Conservation (phyloP, 2,113 vertebrate genomes). For the Cochlearius cochlearius region DNA sequence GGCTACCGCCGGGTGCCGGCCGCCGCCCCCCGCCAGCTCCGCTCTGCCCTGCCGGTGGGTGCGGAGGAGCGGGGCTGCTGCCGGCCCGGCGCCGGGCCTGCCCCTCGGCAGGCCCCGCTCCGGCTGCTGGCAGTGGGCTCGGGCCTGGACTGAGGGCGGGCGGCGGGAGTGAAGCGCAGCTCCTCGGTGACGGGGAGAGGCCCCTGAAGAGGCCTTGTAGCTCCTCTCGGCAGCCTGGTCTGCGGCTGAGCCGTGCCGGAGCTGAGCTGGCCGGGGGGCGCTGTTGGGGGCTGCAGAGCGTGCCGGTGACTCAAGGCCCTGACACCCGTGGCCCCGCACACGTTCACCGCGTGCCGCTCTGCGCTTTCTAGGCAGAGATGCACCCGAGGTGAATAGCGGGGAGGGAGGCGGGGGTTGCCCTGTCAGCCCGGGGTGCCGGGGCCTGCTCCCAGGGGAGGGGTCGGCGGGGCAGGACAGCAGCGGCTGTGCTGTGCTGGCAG, state of each 20-base stretch:
- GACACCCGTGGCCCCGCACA: fast-evolving
- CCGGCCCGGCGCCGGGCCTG: fast-evolving
- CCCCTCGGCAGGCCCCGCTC: fast-evolving
- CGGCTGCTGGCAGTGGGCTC: background rate
- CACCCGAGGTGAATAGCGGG: fast-evolving
- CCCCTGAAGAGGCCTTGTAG: too few species aligned
- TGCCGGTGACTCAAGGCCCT: too few species aligned
- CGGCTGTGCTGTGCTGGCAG: fast-evolving
- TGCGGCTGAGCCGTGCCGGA: background rate
- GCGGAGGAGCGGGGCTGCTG: background rate
- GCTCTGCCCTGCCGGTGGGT: background rate
- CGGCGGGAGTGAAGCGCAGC: too few species aligned
- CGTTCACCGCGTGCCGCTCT: fast-evolving
- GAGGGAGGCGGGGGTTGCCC: background rate
- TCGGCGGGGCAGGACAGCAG: background rate
- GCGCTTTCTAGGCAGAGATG: background rate
- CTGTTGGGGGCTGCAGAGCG: background rate
- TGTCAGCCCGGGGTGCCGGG: too few species aligned
- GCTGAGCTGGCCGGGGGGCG: background rate
- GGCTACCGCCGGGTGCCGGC: too few species aligned
- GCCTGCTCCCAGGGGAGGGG: background rate
- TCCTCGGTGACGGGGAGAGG: too few species aligned
- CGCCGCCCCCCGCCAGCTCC: fast-evolving
- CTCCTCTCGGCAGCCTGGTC: background rate
- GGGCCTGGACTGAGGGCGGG: background rate